Evolutionary conservation across 1,140 invertebrate genomes (phyloP).

Genomic region (Caenorhabditis briggsae): DNA sequence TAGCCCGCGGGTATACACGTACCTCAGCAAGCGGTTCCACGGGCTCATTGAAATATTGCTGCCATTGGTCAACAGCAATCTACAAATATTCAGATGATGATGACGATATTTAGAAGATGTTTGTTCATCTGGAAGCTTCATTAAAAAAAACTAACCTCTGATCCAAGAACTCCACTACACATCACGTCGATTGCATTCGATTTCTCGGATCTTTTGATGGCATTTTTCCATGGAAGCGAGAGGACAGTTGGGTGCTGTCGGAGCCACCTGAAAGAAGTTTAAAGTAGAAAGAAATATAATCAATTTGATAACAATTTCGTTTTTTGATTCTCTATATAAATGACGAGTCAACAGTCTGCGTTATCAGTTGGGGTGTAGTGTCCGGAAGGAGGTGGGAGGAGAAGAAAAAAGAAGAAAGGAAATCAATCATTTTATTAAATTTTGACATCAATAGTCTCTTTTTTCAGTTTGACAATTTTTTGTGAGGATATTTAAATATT

Average conservation of each 20-base stretch:
- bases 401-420: not conserved
- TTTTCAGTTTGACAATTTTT: not conserved
- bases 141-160: conserved; percentile 72
- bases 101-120: conserved; percentile 36
- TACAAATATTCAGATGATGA: conserved; percentile 11
- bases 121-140: not conserved
- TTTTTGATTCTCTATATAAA: no score
- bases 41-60: conserved; percentile 73
- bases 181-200: conserved; percentile 96
- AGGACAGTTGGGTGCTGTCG: conserved; percentile 90
- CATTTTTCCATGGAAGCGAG: conserved; percentile 88
- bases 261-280: conserved; percentile 84
- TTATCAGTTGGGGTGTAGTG: not conserved
- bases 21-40: conserved; percentile 70
- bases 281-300: not conserved
- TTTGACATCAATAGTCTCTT: not conserved
- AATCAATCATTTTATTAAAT: not conserved
- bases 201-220: conserved; percentile 90
- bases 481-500: not conserved
- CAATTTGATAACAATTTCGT: not conserved
- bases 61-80: conserved; percentile 72
- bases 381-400: not conserved
- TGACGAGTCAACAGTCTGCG: no score
- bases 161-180: conserved; percentile 89
- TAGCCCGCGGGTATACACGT: conserved; percentile 1